Conservation (phyloP, 1,140 invertebrate species). For the Forficula auricularia region DNA sequence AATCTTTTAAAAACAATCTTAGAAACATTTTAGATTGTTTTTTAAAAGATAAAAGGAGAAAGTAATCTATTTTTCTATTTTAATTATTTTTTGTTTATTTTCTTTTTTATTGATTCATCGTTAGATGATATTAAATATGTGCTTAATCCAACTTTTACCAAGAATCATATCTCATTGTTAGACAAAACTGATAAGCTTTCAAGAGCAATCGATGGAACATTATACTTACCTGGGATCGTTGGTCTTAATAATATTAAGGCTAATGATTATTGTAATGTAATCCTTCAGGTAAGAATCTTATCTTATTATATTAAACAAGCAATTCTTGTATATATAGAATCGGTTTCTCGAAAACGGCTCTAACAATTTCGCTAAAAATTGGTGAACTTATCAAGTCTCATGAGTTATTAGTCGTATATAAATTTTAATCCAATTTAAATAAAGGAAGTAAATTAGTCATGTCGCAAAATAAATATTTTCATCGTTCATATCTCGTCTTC, state of each 20-base stretch:
- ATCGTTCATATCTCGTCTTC: too few relatives aligned
- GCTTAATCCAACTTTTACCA: slow-evolving; percentile 88
- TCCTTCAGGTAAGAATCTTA: slow-evolving; percentile 58
- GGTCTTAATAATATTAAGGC: slow-evolving; percentile 99
- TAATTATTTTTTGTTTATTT: slow-evolving; percentile 4
- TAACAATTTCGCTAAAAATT: too few relatives aligned
- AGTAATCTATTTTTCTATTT: slow-evolving; percentile 8
- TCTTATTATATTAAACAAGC: background rate
- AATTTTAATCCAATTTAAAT: too few relatives aligned
- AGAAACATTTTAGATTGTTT: too few relatives aligned
- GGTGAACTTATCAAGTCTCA: too few relatives aligned
- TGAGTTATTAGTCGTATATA: too few relatives aligned
- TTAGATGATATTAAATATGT: slow-evolving; percentile 99
- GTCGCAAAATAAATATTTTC: too few relatives aligned
- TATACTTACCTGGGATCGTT: slow-evolving; percentile 90
- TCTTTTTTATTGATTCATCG: slow-evolving; percentile 64
- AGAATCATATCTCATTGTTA: slow-evolving; percentile 59
- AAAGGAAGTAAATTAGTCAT: too few relatives aligned
- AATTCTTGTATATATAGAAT: background rate
- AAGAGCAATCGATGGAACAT: slow-evolving; percentile 87
- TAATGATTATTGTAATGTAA: slow-evolving; percentile 98
- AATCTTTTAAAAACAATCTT: too few relatives aligned
- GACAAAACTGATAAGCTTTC: slow-evolving; percentile 75
- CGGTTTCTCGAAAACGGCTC: too few relatives aligned
- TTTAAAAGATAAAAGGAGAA: too few relatives aligned